Conservation (phyloP, 1,140 invertebrate species). For the Drosophila sturtevanti region DNA sequence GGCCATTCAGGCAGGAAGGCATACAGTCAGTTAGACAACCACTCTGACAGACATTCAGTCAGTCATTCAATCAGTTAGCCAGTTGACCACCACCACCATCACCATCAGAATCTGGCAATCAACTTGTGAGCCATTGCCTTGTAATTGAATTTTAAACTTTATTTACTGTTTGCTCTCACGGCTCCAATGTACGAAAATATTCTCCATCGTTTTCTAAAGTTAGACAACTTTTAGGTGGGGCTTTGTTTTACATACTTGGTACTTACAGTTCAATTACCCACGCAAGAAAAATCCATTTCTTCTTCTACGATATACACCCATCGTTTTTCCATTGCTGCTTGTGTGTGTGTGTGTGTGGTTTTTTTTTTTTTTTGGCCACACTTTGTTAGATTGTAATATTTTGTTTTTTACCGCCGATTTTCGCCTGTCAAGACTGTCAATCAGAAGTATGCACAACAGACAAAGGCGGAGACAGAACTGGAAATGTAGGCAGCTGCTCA, state of each 20-base stretch:
- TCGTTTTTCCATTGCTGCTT: not conserved
- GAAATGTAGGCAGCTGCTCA: slow-evolving; percentile 6
- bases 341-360: too few relatives aligned
- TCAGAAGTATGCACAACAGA: slow-evolving; percentile 60
- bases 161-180: slow-evolving; percentile 66
- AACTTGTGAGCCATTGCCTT: slow-evolving; percentile 71
- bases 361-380: slow-evolving; percentile 30
- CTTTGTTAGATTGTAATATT: slow-evolving; percentile 63
- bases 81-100: slow-evolving; percentile 12
- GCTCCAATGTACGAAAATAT: slow-evolving; percentile 18
- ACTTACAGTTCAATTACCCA: slow-evolving; percentile 78
- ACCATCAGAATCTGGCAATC: slow-evolving; percentile 43
- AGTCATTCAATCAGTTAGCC: slow-evolving; percentile 21
- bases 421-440: slow-evolving; percentile 67
- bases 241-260: slow-evolving; percentile 29
- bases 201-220: slow-evolving; percentile 32
- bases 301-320: too few relatives aligned
- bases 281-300: slow-evolving; percentile 1
- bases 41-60: not conserved
- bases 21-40: slow-evolving; percentile 12
- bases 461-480: slow-evolving; percentile 22
- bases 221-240: slow-evolving; percentile 38
- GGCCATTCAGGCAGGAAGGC: slow-evolving; percentile 12
- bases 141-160: slow-evolving; percentile 80
- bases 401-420: slow-evolving; percentile 59